A percentile compares a stretch with the other conserved stretches of the same genome.
Conservation (phyloP, 2,888 invertebrate genomes). For the Salpingus planirostris region DNA sequence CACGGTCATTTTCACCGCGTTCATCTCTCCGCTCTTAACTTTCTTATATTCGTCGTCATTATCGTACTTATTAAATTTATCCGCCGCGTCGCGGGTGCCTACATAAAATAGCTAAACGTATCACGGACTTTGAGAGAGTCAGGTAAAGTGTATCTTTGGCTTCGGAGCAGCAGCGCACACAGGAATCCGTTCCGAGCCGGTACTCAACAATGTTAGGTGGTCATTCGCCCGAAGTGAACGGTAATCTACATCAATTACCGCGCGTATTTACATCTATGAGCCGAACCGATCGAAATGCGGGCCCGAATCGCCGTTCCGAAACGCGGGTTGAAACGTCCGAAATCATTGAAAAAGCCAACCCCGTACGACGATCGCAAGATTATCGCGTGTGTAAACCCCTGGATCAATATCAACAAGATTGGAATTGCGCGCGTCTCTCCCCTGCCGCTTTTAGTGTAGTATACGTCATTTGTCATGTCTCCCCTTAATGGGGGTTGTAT, state of each 20-base stretch:
- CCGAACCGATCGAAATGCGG: neutral
- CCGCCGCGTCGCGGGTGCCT: no score
- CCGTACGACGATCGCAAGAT: slow-evolving; percentile 7
- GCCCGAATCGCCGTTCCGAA: neutral
- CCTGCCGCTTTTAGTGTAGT: no score
- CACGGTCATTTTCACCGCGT: slow-evolving; percentile 17
- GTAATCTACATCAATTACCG: slow-evolving; percentile 16
- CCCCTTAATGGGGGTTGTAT: slow-evolving; percentile 1
- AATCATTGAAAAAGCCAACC: neutral
- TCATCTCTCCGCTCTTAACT: slow-evolving; percentile 13
- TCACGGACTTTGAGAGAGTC: no score
- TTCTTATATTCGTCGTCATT: no score
- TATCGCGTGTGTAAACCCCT: slow-evolving; percentile 7
- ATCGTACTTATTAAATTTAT: no score
- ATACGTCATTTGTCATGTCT: slow-evolving; percentile 13
- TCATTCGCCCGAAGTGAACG: slow-evolving; percentile 24
- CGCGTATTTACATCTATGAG: neutral
- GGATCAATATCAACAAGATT: slow-evolving; percentile 20
- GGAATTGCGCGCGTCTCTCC: slow-evolving; percentile 20
- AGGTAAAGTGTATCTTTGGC: no score
- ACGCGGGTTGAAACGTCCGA: neutral
- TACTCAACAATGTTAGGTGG: slow-evolving; percentile 25
- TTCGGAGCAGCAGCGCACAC: slow-evolving; percentile 10
- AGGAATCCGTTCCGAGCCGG: slow-evolving; percentile 19
- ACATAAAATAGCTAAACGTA: no score